phyloP scores from a whole-genome alignment of 2,113 vertebrate species.

The Ifrita kowaldi region DNA sequence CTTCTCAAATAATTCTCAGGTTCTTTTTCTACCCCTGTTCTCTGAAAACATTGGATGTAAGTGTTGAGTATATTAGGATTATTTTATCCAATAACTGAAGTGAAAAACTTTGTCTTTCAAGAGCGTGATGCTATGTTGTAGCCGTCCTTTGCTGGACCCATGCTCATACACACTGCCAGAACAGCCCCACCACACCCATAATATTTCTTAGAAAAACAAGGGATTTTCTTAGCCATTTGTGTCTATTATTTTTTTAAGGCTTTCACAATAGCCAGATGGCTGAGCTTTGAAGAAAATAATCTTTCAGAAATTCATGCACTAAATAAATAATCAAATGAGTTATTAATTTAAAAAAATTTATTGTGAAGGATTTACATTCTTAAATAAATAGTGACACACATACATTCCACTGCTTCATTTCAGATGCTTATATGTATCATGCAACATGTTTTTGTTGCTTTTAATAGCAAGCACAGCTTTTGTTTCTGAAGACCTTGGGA shows the following conservation, averaged over 20 bases:
- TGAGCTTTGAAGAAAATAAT: neutral
- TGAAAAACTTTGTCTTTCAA: neutral
- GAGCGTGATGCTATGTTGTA: neutral
- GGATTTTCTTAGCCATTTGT: neutral
- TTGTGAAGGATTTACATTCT: neutral
- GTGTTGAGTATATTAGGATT: neutral
- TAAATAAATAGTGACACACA: neutral
- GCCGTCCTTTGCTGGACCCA: neutral
- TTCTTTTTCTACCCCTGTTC: neutral
- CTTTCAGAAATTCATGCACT: neutral
- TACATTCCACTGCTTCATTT: neutral
- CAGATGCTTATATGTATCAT: neutral
- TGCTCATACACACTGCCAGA: neutral
- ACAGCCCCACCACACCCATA: neutral
- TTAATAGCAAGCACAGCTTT: neutral
- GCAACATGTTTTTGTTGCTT: neutral
- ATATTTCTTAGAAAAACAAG: neutral
- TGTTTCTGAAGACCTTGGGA: neutral
- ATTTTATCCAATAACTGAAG: neutral
- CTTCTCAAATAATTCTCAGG: neutral
- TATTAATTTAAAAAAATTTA: neutral
- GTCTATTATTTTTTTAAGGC: neutral
- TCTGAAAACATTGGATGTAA: neutral
- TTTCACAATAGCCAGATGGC: constrained; percentile 26
- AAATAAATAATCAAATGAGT: neutral